Evolutionary conservation across 2,888 invertebrate species (phyloP), one percentile per base, ranked within the genome.

Genomic region (Gibbula magus): DNA sequence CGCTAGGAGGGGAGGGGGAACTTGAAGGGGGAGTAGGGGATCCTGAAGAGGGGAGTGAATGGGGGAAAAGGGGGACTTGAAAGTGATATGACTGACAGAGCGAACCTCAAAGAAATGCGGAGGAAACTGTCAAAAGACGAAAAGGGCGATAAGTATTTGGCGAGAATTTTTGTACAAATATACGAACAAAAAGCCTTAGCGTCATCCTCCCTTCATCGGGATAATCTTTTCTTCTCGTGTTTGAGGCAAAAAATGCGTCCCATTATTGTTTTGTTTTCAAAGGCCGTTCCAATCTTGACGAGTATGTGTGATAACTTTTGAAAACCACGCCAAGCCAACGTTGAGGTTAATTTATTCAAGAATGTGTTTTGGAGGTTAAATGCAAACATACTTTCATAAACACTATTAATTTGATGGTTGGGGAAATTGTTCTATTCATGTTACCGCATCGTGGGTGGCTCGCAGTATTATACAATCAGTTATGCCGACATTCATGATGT

Each of bases 151-250:
- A 61, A 61, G 61, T 61, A 61, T 61, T 61, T 61, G 29, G 16
- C 61, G 61, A 61, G 61, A 61, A 61, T 61, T 61, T 61, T 61
- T 61, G 61, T 25, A 61, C 61, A 61, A 61, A 61, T 61, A 61
- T 61, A 61, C 61, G 16, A 3, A 29, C 61, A 61, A 61, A 61
- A 61, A 61, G 61, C 25, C 45, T 45, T 45, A 45, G 10, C 45
- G 45, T 45, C 45, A 10, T 45, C 45, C 45, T 4, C 45, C 45
- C 45, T 45, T 45, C 45, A 45, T 45, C 45, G 45, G 45, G 45
- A 45, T 45, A 45, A 45, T 45, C 45, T 45, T 45, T 45, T 45
- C 45, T 45, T 45, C 45, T 45, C 45, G 45, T 45, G 45, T 45
- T 45, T 45, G 45, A 45, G 45, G 45, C 5, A 45, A 45, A 35